These are phyloP conservation scores for Drosophila sordidula DNA, from an alignment of 2,888 invertebrate species.

Conservation along the genomic window DNA sequence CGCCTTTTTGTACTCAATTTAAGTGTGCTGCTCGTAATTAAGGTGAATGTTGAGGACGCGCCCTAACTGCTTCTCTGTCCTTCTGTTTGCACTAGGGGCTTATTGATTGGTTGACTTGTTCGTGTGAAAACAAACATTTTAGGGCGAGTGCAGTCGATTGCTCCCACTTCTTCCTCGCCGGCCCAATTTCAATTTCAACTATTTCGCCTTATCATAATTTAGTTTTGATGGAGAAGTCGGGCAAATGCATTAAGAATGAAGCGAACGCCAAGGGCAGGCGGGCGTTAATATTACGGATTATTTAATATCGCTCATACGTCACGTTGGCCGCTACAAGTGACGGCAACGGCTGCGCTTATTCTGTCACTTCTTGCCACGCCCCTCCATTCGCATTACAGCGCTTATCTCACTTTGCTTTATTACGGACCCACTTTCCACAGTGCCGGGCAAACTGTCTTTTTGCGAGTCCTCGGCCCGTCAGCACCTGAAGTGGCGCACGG, in stretches of 20 bases:
- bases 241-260: slow-evolving; percentile 52
- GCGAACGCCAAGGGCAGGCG: slow-evolving; percentile 7
- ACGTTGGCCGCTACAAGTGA: slow-evolving; percentile 29
- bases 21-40: slow-evolving; percentile 49
- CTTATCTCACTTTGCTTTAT: slow-evolving; percentile 60
- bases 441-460: slow-evolving; percentile 20
- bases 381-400: slow-evolving; percentile 1
- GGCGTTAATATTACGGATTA: slow-evolving; percentile 53
- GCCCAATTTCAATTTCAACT: slow-evolving; percentile 18
- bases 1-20: slow-evolving; percentile 1
- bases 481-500: slow-evolving; percentile 34
- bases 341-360: slow-evolving; percentile 25
- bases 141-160: not conserved
- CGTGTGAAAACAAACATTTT: not conserved
- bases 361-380: slow-evolving; percentile 24
- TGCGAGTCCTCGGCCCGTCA: slow-evolving; percentile 28
- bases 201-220: slow-evolving; percentile 38
- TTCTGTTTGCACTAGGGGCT: slow-evolving; percentile 8
- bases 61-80: slow-evolving; percentile 13
- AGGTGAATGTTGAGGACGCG: slow-evolving; percentile 35
- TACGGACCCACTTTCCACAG: slow-evolving; percentile 54
- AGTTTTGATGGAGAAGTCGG: slow-evolving; percentile 2
- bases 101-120: slow-evolving; percentile 40
- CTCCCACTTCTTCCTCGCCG: slow-evolving; percentile 22
- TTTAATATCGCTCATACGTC: slow-evolving; percentile 68